Base-by-base conservation (phyloP, 1,140 invertebrate species). In the Hylaeus volcanicus region DNA sequence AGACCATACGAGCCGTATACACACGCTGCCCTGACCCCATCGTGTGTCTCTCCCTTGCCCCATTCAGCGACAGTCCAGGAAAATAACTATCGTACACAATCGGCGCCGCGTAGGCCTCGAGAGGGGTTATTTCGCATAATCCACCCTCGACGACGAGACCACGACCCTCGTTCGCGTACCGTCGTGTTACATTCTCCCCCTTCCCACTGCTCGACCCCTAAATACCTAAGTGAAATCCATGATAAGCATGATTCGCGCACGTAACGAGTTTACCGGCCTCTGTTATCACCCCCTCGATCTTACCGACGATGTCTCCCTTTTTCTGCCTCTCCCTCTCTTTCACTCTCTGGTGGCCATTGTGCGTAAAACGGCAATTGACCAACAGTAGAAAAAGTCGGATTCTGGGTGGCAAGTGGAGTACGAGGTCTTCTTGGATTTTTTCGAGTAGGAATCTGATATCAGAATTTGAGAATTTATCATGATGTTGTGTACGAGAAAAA, bases 161-260 rank as follows among this genome's bases (percentile, higher is more conserved):
- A 12, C 70, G 61, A 73, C 72, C 87, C 85, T 82, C 79, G 83
- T 76, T 68, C 78, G 58, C 41, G 41, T 71, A 64, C 45, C 48
- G 15, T 26, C 41, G 64, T 66, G 58, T 74, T 58, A 53, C 64
- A 58, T 61, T 82, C 83, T 48, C 74, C 61, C 61, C 37, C 65
- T 37, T 41, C 9, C 58, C 12, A 39, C 56, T 14, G 5, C 43
- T 43, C 58, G 60, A 70, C 79, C 89, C 26, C 89, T 92, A 92
- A 92, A 90, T 90, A 88, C 90, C 89, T 92, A 92, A 93, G 92
- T 93, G 92, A 93, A 93, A 92, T 92, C 89, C 91, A 89, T 87
- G 91, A 93, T 92, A 92, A 93, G 91, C 91, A 90, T 87, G 89
- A 91, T 91, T 89, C 89, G 86, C 84, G 81, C 87, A 86, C 91